phyloP scores from a whole-genome alignment of 2,113 vertebrate species.

The Chrysochloris asiatica region DNA sequence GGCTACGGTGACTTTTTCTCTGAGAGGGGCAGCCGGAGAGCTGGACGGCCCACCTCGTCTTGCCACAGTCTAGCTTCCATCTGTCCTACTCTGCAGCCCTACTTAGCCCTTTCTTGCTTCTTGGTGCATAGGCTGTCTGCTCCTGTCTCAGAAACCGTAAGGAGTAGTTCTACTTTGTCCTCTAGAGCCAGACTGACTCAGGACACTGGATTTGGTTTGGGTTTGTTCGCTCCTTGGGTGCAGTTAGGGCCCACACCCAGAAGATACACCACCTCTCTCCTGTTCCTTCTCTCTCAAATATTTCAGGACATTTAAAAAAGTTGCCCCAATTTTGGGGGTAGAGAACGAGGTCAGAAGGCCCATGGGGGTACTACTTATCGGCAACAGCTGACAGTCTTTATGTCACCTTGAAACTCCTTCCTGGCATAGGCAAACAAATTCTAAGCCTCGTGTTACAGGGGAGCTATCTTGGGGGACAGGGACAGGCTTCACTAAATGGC shows the following conservation, averaged over 20 bases:
- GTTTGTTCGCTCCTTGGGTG: neutral
- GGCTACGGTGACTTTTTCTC: neutral
- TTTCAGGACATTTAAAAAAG: conserved; percentile 52
- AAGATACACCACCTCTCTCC: neutral
- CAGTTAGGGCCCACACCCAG: neutral
- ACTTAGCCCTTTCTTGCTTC: neutral
- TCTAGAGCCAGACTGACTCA: neutral
- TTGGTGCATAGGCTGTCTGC: too few species aligned
- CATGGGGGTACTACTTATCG: conserved; percentile 37
- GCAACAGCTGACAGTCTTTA: conserved; percentile 61
- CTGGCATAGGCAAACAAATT: neutral
- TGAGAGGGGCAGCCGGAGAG: neutral
- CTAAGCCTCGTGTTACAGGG: neutral
- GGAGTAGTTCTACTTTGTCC: too few species aligned
- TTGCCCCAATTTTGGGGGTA: conserved; percentile 71
- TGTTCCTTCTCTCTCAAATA: neutral
- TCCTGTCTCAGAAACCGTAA: too few species aligned
- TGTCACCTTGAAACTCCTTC: conserved; percentile 68
- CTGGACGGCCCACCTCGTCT: neutral
- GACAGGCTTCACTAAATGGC: neutral
- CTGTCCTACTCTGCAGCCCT: neutral
- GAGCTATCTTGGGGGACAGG: rapidly evolving
- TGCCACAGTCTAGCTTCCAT: neutral
- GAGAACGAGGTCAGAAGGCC: conserved; percentile 77
- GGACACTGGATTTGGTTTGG: too few species aligned